Evolutionary conservation across 2,113 vertebrate genomes (phyloP), one percentile per base, ranked within the genome.

Genomic region (Tretioscincus oriximinensis): DNA sequence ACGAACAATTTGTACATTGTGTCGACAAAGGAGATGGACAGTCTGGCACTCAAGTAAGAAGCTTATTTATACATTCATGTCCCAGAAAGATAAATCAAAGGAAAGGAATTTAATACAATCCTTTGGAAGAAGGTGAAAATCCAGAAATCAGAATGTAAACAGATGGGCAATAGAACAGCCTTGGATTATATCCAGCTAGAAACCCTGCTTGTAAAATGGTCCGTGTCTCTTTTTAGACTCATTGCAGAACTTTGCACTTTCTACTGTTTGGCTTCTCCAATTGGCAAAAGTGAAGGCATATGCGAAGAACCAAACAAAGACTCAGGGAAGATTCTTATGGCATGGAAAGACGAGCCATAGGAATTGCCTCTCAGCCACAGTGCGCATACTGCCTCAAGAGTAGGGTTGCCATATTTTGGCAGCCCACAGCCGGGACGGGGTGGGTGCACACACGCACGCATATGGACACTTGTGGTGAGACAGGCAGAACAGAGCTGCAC

Each of bases 61-160:
- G n/a, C 60, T 82, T 76, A 70, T 82, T 82, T 82, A 82, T 80
- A 58, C 69, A 80, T 82, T 70, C 69, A 35, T 35, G n/a, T 63
- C 66, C 76, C 41, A 5, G n/a, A 63, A 58, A 8, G 28, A 76
- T 82, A 76, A 76, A 82, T 76, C 12, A 63, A 20, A n/a, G 31
- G 66, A 54, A 22, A 20, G 35, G 58, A 82, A 70, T 8, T 66
- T 58, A 70, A 61, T 76, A 70, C 66, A 76, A 49, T 69, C 35
- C 58, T 54, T 47, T 8, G 26, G n/a, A 54, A 41, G 54, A 31
- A 76, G 41, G 58, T 70, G 73, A 70, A 49, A 26, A n/a, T 8
- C 12, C 35, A 61, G 80, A 73, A 82, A 73, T 54, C 73, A 31
- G 54, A 63, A 76, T 69, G 54, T 82, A 82, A 82, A 76, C 80